Base-by-base conservation (phyloP, 1,140 invertebrate species). In the Hypothenemus hampei region DNA sequence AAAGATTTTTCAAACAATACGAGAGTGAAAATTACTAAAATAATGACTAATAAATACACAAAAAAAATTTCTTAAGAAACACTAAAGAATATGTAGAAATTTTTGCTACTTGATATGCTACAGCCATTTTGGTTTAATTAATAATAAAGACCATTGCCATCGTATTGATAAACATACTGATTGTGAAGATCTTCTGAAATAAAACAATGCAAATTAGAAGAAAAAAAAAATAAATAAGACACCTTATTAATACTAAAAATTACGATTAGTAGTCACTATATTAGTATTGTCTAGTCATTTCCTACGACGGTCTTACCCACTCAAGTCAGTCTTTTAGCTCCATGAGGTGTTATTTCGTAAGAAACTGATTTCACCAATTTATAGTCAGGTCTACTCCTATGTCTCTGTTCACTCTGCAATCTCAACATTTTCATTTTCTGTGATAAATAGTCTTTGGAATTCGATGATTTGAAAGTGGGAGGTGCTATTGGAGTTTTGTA, bases 271-370 rank as follows among this genome's bases (percentile, higher is more conserved):
- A n/a, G n/a, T n/a, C n/a, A n/a, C 40, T 43, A 43, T 20, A 26
- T 46, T 43, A 36, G 47, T 39, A 24, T 35, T 31, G 37, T 43
- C 49, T 33, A 52, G 49, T 52, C 49, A 37, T 7, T 16, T 20
- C 13, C 21, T 11, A 4, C 21, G 11, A n/a, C n/a, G n/a, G n/a
- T n/a, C n/a, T n/a, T 45, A 45, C 45, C 46, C 40, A 45, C 43
- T 58, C 29, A 57, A 24, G 60, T 58, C 60, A 63, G 59, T 61
- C 63, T 61, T 47, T 64, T 63, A 29, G 58, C 62, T 58, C 62
- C 64, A 41, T 64, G 39, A 7, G 62, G 60, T 36, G 60, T 57
- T 23, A 64, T 40, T 57, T 64, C 45, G 41, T 61, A 66, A 11
- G 57, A 55, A 37, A 64, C 26, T 11, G 62, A 63, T 53, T 51